Conservation (phyloP, 1,140 invertebrate genomes). For the Onthophagus taurus region DNA sequence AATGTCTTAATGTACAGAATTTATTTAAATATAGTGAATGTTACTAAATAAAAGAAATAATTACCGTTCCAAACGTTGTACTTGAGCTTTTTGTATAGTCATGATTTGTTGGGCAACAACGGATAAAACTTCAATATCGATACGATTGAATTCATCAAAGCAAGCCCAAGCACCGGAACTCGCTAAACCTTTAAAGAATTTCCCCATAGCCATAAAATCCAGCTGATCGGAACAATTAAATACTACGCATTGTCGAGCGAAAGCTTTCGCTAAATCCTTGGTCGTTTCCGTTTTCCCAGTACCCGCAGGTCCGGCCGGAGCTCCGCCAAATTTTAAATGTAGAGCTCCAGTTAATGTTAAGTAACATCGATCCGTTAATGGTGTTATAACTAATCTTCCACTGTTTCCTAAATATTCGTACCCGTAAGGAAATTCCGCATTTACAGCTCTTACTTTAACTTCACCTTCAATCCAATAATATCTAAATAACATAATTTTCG, state of each 20-base stretch:
- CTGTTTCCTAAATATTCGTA: conserved; percentile 93
- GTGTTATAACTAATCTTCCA: conserved; percentile 77
- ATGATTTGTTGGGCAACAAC: conserved; percentile 53
- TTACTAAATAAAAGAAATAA: too few relatives aligned
- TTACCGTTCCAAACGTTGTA: conserved; percentile 36
- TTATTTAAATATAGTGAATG: neutral
- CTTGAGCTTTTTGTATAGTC: conserved; percentile 52
- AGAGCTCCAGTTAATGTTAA: conserved; percentile 58
- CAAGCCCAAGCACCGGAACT: conserved; percentile 66
- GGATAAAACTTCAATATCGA: conserved; percentile 58
- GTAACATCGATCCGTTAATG: conserved; percentile 75
- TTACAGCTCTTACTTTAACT: conserved; percentile 44
- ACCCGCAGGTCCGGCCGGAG: conserved; percentile 63
- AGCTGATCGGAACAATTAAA: conserved; percentile 71
- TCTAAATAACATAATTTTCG: conserved; percentile 21
- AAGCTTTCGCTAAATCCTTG: conserved; percentile 65
- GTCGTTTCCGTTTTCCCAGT: conserved; percentile 70
- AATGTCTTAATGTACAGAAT: too few relatives aligned
- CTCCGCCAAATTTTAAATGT: conserved; percentile 61
- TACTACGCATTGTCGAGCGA: conserved; percentile 65
- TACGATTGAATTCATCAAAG: conserved; percentile 70
- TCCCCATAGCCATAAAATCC: conserved; percentile 63
- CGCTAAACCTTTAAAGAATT: conserved; percentile 49
- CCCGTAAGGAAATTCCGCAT: conserved; percentile 80
- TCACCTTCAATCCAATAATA: conserved; percentile 57